A percentile compares a stretch with the other conserved stretches of the same genome.
These are phyloP conservation scores for Pseudorhombus dupliciocellatus DNA, from an alignment of 2,113 vertebrate genomes.

Conservation along the genomic window DNA sequence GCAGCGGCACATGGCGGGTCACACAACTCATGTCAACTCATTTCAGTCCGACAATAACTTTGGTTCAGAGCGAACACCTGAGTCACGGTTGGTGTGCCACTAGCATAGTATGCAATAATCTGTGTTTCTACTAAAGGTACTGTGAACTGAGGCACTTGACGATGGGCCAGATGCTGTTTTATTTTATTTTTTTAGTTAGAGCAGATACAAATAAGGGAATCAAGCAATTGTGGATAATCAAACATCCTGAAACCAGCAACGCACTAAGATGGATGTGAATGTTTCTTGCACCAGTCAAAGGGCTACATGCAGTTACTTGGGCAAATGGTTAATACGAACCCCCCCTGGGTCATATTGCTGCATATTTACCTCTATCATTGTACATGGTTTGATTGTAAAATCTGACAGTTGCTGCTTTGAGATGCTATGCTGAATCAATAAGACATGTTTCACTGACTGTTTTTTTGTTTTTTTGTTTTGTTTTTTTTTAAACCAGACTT, in stretches of 20 bases:
- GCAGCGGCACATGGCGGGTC: slow-evolving; percentile 30
- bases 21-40: slow-evolving; percentile 52
- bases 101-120: slow-evolving; percentile 80
- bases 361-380: slow-evolving; percentile 73
- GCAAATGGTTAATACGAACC: slow-evolving; percentile 55
- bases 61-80: slow-evolving; percentile 59
- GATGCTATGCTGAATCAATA: slow-evolving; percentile 67
- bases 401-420: slow-evolving; percentile 64
- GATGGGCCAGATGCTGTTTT: slow-evolving; percentile 12
- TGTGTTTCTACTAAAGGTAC: slow-evolving; percentile 68
- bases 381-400: slow-evolving; percentile 61
- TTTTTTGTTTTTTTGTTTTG: neutral
- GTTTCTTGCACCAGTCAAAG: slow-evolving; percentile 76
- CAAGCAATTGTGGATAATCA: slow-evolving; percentile 58
- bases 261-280: slow-evolving; percentile 72
- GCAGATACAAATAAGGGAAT: slow-evolving; percentile 36
- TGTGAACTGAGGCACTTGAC: slow-evolving; percentile 67
- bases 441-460: slow-evolving; percentile 39
- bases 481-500: slow-evolving; percentile 39
- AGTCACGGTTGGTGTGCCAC: slow-evolving; percentile 68
- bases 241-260: slow-evolving; percentile 70
- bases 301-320: slow-evolving; percentile 71
- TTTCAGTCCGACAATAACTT: slow-evolving; percentile 60
- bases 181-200: slow-evolving; percentile 41
- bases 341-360: slow-evolving; percentile 67